Conservation (phyloP, 1,140 invertebrate genomes). For the Drosophila aff. region DNA sequence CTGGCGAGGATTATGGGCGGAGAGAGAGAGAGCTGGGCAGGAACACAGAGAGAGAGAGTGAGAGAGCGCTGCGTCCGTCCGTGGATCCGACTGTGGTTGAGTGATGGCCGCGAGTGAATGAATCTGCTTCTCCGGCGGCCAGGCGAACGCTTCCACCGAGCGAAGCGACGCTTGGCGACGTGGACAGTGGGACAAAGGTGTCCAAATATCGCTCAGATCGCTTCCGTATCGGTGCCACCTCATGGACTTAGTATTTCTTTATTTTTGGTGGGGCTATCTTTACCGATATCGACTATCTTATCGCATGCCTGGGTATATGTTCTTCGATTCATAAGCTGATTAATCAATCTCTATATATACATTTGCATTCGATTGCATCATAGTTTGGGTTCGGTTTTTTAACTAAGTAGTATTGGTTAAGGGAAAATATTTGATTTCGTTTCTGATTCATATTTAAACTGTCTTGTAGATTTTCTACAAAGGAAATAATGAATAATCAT, state of each 20-base stretch:
- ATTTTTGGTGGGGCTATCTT: not conserved
- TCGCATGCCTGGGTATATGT: slow-evolving; percentile 2
- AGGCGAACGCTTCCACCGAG: not conserved
- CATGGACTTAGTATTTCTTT: not conserved
- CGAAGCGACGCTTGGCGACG: not conserved
- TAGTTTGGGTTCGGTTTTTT: not conserved
- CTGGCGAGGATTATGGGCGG: not conserved
- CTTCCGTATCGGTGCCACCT: not conserved
- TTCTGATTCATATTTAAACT: not conserved
- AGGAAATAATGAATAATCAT: not conserved
- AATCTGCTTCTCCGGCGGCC: slow-evolving; percentile 6
- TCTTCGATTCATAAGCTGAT: slow-evolving; percentile 19
- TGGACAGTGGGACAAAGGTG: slow-evolving; percentile 17
- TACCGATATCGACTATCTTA: slow-evolving; percentile 25
- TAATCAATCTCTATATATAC: slow-evolving; percentile 13
- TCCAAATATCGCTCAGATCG: not conserved
- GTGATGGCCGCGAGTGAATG: slow-evolving; percentile 37
- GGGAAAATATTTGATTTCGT: not conserved
- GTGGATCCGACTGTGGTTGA: slow-evolving; percentile 20
- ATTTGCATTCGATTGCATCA: slow-evolving; percentile 15
- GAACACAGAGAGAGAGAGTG: not conserved
- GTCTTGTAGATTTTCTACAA: not conserved
- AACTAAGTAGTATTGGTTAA: not conserved
- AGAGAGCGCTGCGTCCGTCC: slow-evolving; percentile 9
- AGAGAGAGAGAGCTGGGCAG: not conserved